Evolutionary conservation across 2,797 vertebrate genomes (phyloP), one percentile per base, ranked within the genome.

Genomic region (Anableps anableps): DNA sequence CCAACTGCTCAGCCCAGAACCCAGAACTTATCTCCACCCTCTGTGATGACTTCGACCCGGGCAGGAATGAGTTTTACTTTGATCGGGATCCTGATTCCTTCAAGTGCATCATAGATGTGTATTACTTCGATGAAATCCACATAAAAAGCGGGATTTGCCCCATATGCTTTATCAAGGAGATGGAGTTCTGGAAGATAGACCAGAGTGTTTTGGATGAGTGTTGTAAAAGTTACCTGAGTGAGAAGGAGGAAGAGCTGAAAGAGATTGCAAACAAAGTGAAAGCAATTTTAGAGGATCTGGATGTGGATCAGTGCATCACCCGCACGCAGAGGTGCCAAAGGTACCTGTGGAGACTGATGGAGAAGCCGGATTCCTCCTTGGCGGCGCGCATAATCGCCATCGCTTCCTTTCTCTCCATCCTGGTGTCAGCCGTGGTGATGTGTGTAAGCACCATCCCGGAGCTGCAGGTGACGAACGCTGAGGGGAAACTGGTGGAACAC

Each of bases 161-260:
- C 53, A 98, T 99, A 78, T 99, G 98, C 84, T 99, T 99, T 94
- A 96, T 97, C 87, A 97, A 97, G 85, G 98, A 99, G 91, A 98
- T 99, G 97, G 98, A 99, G 87, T 99, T 99, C 93, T 99, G 98
- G 98, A 99, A 96, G 92, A 97, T 99, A 76, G 98, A 99, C 91
- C 95, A 96, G 53, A 94, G 94, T 79, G 97, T 96, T 87, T 85
- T 99, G 83, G 98, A 99, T 53, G 97, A 99, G 66, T 99, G 98
- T 79, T 99, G 98, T 83, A 97, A 97, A 89, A 97, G 96, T 89
- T 96, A 97, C 84, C 90, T 99, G 74, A 96, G 91, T 43, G 98
- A 99, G 93, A 99, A 98, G 88, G 97, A 97, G 29, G 97, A 98
- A 77, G 98, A 99, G 92, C 86, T 99, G 86, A 96, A 96, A 43